Conservation (phyloP, 2,888 invertebrate species). For the Macaria liturata region DNA sequence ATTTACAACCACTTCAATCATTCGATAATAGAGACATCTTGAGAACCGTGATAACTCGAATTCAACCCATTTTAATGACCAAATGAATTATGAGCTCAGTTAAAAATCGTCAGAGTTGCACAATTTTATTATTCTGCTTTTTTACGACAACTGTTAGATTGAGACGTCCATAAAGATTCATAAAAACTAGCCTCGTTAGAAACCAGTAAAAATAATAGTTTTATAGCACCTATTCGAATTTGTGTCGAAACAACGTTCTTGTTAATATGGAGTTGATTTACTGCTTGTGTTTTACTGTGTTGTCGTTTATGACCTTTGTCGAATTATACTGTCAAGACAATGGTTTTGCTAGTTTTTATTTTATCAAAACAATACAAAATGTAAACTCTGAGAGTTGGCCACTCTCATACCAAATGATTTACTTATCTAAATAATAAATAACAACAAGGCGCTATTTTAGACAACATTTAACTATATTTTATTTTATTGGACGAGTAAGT, state of each 20-base stretch:
- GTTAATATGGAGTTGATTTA: slow-evolving; percentile 39
- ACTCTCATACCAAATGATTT: no score
- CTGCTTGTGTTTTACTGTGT: slow-evolving; percentile 24
- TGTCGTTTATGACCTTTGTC: slow-evolving; percentile 19
- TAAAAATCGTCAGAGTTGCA: slow-evolving; percentile 34
- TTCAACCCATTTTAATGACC: slow-evolving; percentile 22
- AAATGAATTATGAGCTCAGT: slow-evolving; percentile 24
- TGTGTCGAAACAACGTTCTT: slow-evolving; percentile 55
- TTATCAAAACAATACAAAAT: no score
- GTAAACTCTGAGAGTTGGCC: no score
- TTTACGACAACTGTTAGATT: slow-evolving; percentile 51
- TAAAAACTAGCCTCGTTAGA: slow-evolving; percentile 52
- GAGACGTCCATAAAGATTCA: slow-evolving; percentile 57
- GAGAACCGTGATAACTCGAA: slow-evolving; percentile 4
- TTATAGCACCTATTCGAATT: slow-evolving; percentile 48
- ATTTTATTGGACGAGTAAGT: no score
- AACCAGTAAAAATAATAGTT: slow-evolving; percentile 58
- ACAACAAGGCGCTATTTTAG: no score
- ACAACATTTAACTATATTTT: no score
- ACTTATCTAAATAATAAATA: no score
- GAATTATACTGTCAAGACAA: no score
- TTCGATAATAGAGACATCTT: slow-evolving; percentile 8
- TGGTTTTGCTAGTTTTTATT: no score
- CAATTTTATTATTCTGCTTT: slow-evolving; percentile 44
- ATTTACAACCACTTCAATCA: background rate